Evolutionary conservation across 2,888 invertebrate genomes (phyloP).

Genomic region (Drosophila eohydei): DNA sequence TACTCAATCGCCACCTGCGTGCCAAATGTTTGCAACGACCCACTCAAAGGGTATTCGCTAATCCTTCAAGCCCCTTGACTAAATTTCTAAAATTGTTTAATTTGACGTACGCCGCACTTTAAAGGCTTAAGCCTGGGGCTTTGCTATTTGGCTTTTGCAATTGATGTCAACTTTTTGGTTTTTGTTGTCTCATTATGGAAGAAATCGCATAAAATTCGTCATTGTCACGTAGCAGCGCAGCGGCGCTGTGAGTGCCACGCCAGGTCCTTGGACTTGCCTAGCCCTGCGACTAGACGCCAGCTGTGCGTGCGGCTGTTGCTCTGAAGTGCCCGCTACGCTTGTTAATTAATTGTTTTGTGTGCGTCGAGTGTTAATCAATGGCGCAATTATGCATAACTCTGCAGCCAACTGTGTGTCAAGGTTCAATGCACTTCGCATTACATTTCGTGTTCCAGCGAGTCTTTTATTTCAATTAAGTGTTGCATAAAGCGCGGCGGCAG

Average conservation of each 20-base stretch:
- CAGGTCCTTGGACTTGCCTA: conserved; percentile 4
- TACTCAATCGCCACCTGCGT: too few species aligned
- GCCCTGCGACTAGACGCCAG: conserved; percentile 3
- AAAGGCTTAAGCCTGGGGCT: conserved; percentile 32
- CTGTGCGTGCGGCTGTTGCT: not conserved
- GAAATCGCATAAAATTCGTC: conserved; percentile 46
- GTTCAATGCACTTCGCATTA: conserved; percentile 25
- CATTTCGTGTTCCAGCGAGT: not conserved
- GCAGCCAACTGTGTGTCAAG: not conserved
- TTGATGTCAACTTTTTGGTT: conserved; percentile 19
- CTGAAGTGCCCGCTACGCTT: not conserved
- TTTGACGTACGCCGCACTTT: conserved; percentile 28
- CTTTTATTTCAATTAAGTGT: conserved; percentile 70
- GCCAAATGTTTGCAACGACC: not conserved
- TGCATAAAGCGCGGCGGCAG: conserved; percentile 60
- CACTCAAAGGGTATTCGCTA: not conserved
- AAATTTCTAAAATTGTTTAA: conserved; percentile 13
- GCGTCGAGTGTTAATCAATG: conserved; percentile 29
- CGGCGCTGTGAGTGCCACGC: not conserved
- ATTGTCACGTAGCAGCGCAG: conserved; percentile 45
- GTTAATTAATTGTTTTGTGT: conserved; percentile 14
- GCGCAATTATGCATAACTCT: not conserved
- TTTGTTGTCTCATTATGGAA: conserved; percentile 43
- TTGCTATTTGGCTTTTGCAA: conserved; percentile 26
- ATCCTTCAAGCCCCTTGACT: not conserved